Evolutionary conservation across 2,888 invertebrate species (phyloP), one percentile per base, ranked within the genome.

Genomic region (Scotopteryx bipunctaria): DNA sequence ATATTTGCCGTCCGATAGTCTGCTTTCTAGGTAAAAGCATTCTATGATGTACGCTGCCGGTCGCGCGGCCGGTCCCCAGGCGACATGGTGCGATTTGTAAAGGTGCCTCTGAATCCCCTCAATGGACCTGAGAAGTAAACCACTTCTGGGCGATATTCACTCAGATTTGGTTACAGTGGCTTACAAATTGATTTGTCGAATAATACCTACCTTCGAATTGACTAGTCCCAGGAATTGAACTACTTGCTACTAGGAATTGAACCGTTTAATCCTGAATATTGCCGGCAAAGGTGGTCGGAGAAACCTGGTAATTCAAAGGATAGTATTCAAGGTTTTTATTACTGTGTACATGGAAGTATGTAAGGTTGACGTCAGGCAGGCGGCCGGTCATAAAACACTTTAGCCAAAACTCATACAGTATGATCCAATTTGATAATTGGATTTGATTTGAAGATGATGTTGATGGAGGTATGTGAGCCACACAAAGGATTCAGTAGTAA

Each of bases 71-170:
- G 62, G 67, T 74, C 76, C 76, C 77, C 57, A 43, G 66, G 63
- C 67, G 73, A 73, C 65, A 64, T 67, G 66, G 62, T 57, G 63
- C 70, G 75, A 75, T 76, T 78, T 75, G 73, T 71, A 76, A 76
- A 74, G 75, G 72, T 66, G 66, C 37, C 48, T 68, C 64, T 63
- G 62, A 57, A 66, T 63, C 57, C 52, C 44, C 61, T 64, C 60
- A 67, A 65, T 64, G 55, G 61, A 59, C 21, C 44, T 46, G 42
- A 61, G 57, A 55, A 64, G 66, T 64, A 65, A 67, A 66, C 64
- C 64, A 68, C 65, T 67, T 62, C 47, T 32, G 44, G 41, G 38
- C 48, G 37, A 49, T 54, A 57, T 54, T 47, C 54, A 44, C 27
- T 43, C 44, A 35, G 19, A 53, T 49, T 52, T 29, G 36, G 50